Base-by-base conservation (phyloP, 2,113 vertebrate species). In the Tringa solitaria region DNA sequence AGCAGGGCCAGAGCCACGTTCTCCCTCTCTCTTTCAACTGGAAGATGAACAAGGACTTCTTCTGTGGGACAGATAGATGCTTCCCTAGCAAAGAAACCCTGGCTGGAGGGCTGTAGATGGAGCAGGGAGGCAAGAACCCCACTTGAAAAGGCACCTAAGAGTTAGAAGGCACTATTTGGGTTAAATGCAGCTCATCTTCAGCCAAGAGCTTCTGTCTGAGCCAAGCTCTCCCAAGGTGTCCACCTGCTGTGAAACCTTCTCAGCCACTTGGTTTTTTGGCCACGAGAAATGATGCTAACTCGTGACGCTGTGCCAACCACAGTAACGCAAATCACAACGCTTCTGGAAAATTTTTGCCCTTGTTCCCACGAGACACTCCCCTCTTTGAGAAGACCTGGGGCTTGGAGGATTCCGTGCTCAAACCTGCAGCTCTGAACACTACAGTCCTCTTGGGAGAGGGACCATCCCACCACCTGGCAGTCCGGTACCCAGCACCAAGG, bases 361-460 rank as follows among this genome's bases (percentile, higher is more conserved):
- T 33, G 8, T 54, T 68, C 21, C 16, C 13, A 12, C 0, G 1
- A 51, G 12, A 22, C 11, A 1, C 7, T 9, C 57, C 6, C 12
- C 19, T 7, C 57, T 85, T 65, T 33, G 37, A 85, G 48, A 83
- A 91, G 57, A 27, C 2, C 12, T 30, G 27, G 18, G 26, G 32
- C 14, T 20, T 22, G 14, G 8, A 45, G 57, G 45, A 39, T 32
- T 79, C 77, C 56, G 18, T 1, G 0, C 8, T 57, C 0, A 0
- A 80, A 53, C 1, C 3, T 9, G 67, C 28, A 84, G 22, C 51
- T 72, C 60, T 41, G 5, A 70, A 57, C 4, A 28, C 5, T 0
- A 1, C 20, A 11, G 18, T 30, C 10, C 14, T 39, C 70, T 41
- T 5, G 41, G 14, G 4, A 8, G 28, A 89, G 27, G 41, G 50